phyloP scores from a whole-genome alignment of 2,888 invertebrate species.

The Chrysina gloriosa region DNA sequence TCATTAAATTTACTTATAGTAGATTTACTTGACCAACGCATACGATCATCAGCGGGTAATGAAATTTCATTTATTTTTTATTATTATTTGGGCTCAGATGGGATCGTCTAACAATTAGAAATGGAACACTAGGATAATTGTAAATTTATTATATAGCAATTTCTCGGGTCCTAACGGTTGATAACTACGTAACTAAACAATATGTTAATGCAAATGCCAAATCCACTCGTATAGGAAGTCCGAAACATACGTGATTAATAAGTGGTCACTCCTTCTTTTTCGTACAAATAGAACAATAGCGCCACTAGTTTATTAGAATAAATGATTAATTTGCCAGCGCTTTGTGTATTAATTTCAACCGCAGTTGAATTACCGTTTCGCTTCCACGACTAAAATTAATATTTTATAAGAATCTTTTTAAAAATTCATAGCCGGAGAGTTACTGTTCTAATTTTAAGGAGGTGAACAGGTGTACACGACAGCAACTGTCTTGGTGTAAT shows the following conservation, averaged over 20 bases:
- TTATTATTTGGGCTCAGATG: constrained; percentile 14
- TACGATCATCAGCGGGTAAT: background rate
- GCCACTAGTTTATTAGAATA: constrained; percentile 32
- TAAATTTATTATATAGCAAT: constrained; percentile 12
- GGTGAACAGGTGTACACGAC: constrained; percentile 28
- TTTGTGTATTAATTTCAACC: constrained; percentile 34
- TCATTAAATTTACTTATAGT: constrained; percentile 7
- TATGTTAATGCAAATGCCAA: constrained; percentile 5
- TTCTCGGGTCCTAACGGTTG: background rate
- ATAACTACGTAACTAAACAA: background rate
- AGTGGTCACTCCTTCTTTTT: background rate
- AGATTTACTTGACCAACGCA: constrained; percentile 3
- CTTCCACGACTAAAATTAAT: constrained; percentile 46
- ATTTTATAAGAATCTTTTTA: constrained; percentile 45
- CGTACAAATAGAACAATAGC: constrained; percentile 38
- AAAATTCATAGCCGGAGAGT: constrained; percentile 28
- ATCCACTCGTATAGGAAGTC: constrained; percentile 6
- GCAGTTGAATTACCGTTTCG: constrained; percentile 45
- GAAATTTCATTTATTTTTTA: constrained; percentile 29
- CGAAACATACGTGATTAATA: constrained; percentile 2
- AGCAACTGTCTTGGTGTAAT: background rate
- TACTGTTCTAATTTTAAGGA: constrained; percentile 37
- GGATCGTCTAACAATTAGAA: background rate
- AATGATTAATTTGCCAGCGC: constrained; percentile 19
- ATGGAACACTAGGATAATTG: constrained; percentile 3